phyloP scores from a whole-genome alignment of 2,797 vertebrate species.

The Notolepis coatsorum region DNA sequence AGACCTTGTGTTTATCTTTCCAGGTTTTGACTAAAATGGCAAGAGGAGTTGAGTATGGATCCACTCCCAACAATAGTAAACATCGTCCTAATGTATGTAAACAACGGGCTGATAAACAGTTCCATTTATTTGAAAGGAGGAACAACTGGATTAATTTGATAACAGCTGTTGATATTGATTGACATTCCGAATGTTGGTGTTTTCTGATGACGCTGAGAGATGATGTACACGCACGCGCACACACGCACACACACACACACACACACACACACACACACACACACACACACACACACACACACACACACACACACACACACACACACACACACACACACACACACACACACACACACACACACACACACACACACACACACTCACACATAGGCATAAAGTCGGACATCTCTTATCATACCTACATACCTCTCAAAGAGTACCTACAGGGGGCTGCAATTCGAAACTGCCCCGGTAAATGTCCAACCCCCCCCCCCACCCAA shows the following conservation, averaged over 20 bases:
- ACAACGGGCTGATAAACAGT: constrained; percentile 41
- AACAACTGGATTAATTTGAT: no score
- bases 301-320: constrained; percentile 4
- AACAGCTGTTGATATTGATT: constrained; percentile 3
- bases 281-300: background rate
- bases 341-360: constrained; percentile 13
- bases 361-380: background rate
- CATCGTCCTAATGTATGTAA: constrained; percentile 46
- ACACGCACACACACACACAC: background rate
- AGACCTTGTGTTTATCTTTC: constrained; percentile 67
- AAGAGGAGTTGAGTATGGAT: constrained; percentile 34
- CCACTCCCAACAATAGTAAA: constrained; percentile 41
- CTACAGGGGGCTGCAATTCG: no score
- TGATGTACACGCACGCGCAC: background rate
- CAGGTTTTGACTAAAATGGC: constrained; percentile 49
- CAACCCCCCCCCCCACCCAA: no score
- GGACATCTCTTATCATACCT: constrained; percentile 72
- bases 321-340: constrained; percentile 3
- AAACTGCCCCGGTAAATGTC: no score
- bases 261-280: constrained; percentile 6
- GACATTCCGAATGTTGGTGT: constrained; percentile 32
- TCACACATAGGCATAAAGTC: background rate
- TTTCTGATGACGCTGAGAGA: background rate
- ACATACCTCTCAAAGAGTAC: no score
- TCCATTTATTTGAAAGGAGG: no score